Percentiles rank a stretch among this genome's conserved stretches.
phyloP scores from a whole-genome alignment of 2,113 vertebrate genomes.

The Notothenia rossii region DNA sequence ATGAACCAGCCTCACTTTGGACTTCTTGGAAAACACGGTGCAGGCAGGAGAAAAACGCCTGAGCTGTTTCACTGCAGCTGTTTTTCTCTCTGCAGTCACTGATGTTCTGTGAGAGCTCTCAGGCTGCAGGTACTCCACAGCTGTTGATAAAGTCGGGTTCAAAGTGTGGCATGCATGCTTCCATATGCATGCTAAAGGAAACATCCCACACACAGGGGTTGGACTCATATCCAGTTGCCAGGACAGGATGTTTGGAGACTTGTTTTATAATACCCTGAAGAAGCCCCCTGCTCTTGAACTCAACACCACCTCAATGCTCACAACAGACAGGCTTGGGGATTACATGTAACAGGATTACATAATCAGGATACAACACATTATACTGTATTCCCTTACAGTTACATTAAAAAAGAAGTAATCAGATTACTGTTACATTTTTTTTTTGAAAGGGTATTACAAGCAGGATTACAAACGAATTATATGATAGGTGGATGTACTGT shows the following conservation, averaged over 20 bases:
- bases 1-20: conserved; percentile 58
- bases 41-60: conserved; percentile 29
- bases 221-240: conserved; percentile 41
- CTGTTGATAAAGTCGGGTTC: conserved; percentile 24
- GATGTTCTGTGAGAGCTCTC: not conserved
- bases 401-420: too few species aligned
- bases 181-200: not conserved
- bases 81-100: not conserved
- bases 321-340: not conserved
- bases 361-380: too few species aligned
- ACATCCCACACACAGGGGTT: conserved; percentile 29
- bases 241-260: conserved; percentile 35
- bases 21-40: conserved; percentile 69
- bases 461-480: too few species aligned
- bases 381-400: too few species aligned
- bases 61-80: conserved; percentile 58
- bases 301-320: conserved; percentile 44
- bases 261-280: conserved; percentile 34
- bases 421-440: too few species aligned
- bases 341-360: too few species aligned
- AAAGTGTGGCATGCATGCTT: conserved; percentile 43
- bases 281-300: conserved; percentile 48
- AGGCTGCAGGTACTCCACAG: conserved; percentile 6
- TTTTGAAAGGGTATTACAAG: too few species aligned
- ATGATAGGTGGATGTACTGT: too few species aligned